phyloP scores from a whole-genome alignment of 2,113 vertebrate genomes.

The Leptosomus discolor region DNA sequence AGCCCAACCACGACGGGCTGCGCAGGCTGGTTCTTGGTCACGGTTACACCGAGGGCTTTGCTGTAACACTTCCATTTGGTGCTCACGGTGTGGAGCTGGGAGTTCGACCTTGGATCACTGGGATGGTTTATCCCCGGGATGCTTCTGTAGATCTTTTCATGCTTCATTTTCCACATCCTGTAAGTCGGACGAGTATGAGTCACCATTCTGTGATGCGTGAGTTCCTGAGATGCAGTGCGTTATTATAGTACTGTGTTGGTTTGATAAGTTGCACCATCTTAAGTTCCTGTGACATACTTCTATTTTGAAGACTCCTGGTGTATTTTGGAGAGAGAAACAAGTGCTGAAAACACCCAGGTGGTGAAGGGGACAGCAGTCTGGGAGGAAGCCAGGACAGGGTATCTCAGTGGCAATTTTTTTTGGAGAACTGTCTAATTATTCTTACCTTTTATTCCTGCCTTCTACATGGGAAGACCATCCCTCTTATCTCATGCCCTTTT shows the following conservation, averaged over 20 bases:
- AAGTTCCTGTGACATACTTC: not conserved
- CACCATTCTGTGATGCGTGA: not conserved
- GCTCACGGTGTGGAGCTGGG: not conserved
- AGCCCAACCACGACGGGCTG: not conserved
- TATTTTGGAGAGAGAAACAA: not conserved
- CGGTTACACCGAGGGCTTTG: not conserved
- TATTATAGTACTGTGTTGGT: not conserved
- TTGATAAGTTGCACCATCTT: not conserved
- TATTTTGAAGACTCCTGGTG: not conserved
- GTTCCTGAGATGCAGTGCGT: rapidly evolving
- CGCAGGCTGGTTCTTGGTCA: not conserved
- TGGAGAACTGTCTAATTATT: not conserved
- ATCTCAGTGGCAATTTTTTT: not conserved
- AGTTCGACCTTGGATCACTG: not conserved
- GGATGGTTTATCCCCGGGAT: not conserved
- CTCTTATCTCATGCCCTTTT: not conserved
- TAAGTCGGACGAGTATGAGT: not conserved
- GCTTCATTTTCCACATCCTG: rapidly evolving
- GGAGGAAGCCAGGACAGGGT: not conserved
- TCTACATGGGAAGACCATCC: not conserved
- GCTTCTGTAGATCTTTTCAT: not conserved
- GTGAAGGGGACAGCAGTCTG: not conserved
- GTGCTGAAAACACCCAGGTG: not conserved
- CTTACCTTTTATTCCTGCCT: not conserved
- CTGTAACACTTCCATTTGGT: not conserved